phyloP scores from a whole-genome alignment of 2,888 invertebrate genomes.

The Eumacrocentrus americanus region DNA sequence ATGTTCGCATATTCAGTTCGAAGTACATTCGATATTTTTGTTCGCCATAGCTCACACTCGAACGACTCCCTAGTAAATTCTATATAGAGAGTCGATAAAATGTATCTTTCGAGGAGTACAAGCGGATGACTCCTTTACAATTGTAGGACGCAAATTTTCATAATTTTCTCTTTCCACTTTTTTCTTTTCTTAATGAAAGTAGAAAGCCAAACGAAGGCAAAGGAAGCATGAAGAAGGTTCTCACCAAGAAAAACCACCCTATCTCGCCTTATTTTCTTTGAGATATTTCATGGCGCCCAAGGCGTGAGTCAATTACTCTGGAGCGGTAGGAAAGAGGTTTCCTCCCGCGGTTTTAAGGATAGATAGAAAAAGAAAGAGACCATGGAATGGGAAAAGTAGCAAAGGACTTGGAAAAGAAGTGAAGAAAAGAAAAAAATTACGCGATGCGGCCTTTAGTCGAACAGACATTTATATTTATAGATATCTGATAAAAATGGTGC shows the following conservation, averaged over 20 bases:
- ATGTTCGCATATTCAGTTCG: too few relatives aligned
- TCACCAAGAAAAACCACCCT: constrained; percentile 21
- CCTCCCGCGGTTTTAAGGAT: constrained; percentile 20
- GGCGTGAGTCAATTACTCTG: constrained; percentile 31
- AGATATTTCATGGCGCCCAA: constrained; percentile 26
- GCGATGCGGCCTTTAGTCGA: not conserved
- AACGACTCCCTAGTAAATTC: too few relatives aligned
- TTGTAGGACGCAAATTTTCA: not conserved
- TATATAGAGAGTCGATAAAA: too few relatives aligned
- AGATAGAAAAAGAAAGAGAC: constrained; percentile 16
- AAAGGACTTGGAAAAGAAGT: not conserved
- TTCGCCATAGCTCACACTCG: too few relatives aligned
- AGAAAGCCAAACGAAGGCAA: constrained; percentile 14
- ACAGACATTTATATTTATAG: constrained; percentile 16
- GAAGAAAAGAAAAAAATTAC: not conserved
- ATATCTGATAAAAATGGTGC: too few relatives aligned
- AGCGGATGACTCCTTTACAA: too few relatives aligned
- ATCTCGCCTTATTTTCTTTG: constrained; percentile 30
- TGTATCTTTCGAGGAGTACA: too few relatives aligned
- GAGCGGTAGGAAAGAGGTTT: constrained; percentile 25
- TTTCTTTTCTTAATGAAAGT: constrained; percentile 25
- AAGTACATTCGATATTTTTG: too few relatives aligned
- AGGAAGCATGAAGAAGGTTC: constrained; percentile 3
- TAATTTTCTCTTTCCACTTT: not conserved
- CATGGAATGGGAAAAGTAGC: not conserved